Base-by-base conservation (phyloP, 2,888 invertebrate species). In the Tridacna crocea region DNA sequence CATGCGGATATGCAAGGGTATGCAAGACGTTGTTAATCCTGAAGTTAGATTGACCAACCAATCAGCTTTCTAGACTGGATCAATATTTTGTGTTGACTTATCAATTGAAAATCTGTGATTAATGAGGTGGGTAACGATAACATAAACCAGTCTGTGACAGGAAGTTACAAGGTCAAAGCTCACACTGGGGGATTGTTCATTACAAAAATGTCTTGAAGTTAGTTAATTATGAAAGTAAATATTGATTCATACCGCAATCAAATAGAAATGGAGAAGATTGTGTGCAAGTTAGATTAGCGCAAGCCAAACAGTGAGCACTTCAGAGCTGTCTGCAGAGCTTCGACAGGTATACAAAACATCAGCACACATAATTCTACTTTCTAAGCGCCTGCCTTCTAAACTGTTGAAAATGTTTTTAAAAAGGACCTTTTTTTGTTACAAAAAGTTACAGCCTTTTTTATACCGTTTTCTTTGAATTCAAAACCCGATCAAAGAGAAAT, bases 51-150 rank as follows among this genome's bases (percentile, higher is more conserved):
- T 75, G 75, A 75, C 36, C 63, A 63, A 46, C 24, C 61, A 36
- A 63, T 63, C 75, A 63, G 61, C 15, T 48, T 22, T 63, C 48
- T 65, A 75, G 75, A 82, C 78, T 75, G 75, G 72, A 75, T 78
- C 82, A 78, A 75, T 77, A 82, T 72, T 66, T 24, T 22, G 24
- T 66, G 66, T 66, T 75, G 66, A 66, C 58, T 60, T 78, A 72
- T 82, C 75, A 72, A 78, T 75, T 75, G 65, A 72, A 75, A 70
- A 70, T 70, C 70, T 51, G 48, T 70, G 70, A 70, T 70, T 70
- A 70, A 70, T 70, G 70, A 70, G 70, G 24, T 70, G 70, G 19
- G n/a, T 48, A 70, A 70, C 48, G 70, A 70, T 70, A 70, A 70
- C 70, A 70, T 70, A 70, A 70, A 70, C 70, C 70, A 70, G 70